These are phyloP conservation scores for Scarus forsteni DNA, from an alignment of 2,797 vertebrate species.

Conservation along the genomic window DNA sequence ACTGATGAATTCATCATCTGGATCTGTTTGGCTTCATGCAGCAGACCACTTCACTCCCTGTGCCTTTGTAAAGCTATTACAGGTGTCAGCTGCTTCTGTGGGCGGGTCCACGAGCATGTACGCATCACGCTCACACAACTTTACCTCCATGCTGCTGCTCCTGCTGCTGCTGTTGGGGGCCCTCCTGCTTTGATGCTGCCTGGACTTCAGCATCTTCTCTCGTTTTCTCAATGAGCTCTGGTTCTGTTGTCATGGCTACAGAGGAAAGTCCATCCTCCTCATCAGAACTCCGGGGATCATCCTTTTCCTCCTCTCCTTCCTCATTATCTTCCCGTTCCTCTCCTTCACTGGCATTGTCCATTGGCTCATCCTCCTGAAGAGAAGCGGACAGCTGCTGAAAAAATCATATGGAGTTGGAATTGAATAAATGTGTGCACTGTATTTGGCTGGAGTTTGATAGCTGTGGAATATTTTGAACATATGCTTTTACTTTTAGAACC, in stretches of 20 bases:
- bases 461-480: too few relatives aligned
- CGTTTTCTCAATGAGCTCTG: constrained; percentile 52
- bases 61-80: too few relatives aligned
- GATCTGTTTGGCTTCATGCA: too few relatives aligned
- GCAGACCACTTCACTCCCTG: too few relatives aligned
- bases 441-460: background rate
- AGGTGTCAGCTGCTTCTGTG: too few relatives aligned
- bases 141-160: constrained; percentile 21
- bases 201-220: constrained; percentile 60
- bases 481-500: too few relatives aligned
- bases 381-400: constrained; percentile 37
- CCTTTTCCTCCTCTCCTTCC: constrained; percentile 62
- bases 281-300: constrained; percentile 67
- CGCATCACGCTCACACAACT: constrained; percentile 35
- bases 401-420: background rate
- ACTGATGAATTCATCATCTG: too few relatives aligned
- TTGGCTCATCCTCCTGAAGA: constrained; percentile 44
- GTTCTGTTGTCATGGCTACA: constrained; percentile 71
- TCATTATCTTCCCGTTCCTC: constrained; percentile 71
- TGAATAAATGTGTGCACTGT: background rate
- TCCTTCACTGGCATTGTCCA: constrained; percentile 67
- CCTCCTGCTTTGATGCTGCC: constrained; percentile 49
- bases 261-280: constrained; percentile 56
- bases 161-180: constrained; percentile 38
- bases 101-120: background rate